phyloP scores from a whole-genome alignment of 2,113 vertebrate species.

The Notarius lentiginosus region DNA sequence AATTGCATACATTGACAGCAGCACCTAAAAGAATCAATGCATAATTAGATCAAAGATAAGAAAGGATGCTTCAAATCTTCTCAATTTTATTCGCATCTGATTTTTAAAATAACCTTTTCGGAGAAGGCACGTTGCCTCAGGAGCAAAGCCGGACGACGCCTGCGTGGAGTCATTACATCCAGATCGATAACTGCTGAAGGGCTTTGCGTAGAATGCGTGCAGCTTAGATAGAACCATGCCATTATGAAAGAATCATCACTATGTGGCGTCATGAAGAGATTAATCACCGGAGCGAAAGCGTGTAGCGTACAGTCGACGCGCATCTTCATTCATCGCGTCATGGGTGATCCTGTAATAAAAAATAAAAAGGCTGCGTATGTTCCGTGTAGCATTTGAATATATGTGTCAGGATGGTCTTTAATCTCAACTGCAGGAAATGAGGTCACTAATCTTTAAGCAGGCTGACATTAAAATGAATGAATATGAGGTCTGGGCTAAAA shows the following conservation, averaged over 20 bases:
- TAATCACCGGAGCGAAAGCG: not conserved
- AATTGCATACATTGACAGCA: conserved; percentile 11
- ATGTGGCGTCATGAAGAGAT: not conserved
- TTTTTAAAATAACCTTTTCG: not conserved
- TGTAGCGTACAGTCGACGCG: not conserved
- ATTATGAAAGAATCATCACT: not conserved
- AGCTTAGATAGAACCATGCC: not conserved
- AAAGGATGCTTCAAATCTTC: not conserved
- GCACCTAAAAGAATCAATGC: conserved; percentile 15
- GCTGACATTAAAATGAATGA: not conserved
- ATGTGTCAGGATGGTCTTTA: not conserved
- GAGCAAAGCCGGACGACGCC: not conserved
- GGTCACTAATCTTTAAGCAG: not conserved
- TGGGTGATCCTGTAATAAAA: not conserved
- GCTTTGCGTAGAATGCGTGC: not conserved
- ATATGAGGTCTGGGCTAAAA: not conserved
- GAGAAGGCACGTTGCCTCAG: not conserved
- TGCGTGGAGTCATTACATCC: not conserved
- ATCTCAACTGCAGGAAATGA: conserved; percentile 7
- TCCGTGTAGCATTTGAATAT: not conserved
- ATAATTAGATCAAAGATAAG: conserved; percentile 1
- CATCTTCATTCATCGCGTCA: not conserved
- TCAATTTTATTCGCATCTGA: not conserved
- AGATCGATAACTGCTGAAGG: conserved; percentile 13
- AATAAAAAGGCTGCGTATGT: not conserved